These are phyloP conservation scores for Stichopus chloronotus DNA, from an alignment of 35 echinoderm and acorn worm species.

Conservation along the genomic window DNA sequence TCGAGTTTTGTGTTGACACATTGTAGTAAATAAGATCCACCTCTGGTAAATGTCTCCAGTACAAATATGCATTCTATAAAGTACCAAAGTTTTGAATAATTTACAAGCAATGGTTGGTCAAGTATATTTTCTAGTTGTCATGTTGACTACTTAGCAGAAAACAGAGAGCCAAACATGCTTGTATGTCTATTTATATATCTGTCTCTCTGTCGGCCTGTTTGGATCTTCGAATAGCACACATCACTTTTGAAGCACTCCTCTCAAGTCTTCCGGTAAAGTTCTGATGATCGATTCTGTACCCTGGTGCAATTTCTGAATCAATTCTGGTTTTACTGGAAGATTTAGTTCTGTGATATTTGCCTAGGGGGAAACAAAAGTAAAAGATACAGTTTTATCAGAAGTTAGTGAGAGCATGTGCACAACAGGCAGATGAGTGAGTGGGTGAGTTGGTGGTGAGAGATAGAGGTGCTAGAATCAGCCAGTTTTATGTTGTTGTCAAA, in stretches of 20 bases:
- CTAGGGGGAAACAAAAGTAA: constrained; percentile 44
- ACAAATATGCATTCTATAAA: no score
- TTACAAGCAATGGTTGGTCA: no score
- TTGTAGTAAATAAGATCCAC: no score
- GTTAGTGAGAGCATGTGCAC: neutral
- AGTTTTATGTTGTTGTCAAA: no score
- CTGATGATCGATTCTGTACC: constrained; percentile 82
- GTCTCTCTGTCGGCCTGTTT: neutral
- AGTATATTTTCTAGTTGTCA: no score
- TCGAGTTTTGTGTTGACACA: no score
- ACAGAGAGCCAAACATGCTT: no score
- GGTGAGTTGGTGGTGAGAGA: neutral
- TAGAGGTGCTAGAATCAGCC: neutral
- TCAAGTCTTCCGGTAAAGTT: constrained; percentile 91
- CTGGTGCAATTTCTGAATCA: constrained; percentile 68
- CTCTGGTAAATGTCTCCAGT: no score
- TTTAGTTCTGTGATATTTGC: constrained; percentile 65
- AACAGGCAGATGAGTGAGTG: neutral
- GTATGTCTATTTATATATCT: no score
- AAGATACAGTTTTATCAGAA: neutral
- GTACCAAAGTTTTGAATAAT: no score
- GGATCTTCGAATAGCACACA: neutral
- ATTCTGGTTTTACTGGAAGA: constrained; percentile 84
- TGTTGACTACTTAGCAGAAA: no score
- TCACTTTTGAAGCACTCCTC: constrained; percentile 75